Evolutionary conservation across 2,797 vertebrate species (phyloP).

Genomic region (Etheostoma perlongum): DNA sequence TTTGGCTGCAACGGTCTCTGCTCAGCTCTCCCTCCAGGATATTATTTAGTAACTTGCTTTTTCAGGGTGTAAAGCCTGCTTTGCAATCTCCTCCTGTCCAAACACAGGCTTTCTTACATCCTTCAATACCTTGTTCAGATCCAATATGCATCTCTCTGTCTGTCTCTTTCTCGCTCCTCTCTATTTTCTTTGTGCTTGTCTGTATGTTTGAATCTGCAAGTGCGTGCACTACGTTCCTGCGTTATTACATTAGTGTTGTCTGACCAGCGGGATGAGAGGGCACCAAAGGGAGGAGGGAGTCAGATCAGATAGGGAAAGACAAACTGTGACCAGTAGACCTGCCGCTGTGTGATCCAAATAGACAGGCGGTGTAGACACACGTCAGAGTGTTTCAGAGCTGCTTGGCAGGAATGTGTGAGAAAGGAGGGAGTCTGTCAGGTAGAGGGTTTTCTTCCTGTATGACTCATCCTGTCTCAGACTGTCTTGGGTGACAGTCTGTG

Average conservation of each 20-base stretch:
- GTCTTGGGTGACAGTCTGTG: constrained; percentile 39
- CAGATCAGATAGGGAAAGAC: constrained; percentile 51
- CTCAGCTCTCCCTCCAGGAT: constrained; percentile 45
- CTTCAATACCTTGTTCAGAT: constrained; percentile 37
- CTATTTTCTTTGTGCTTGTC: constrained; percentile 31
- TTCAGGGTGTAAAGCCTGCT: constrained; percentile 53
- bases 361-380: constrained; percentile 45
- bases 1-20: constrained; percentile 35
- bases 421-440: constrained; percentile 52
- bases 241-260: constrained; percentile 28
- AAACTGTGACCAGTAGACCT: constrained; percentile 54
- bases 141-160: constrained; percentile 25
- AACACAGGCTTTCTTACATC: constrained; percentile 41
- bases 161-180: constrained; percentile 17
- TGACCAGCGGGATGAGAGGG: constrained; percentile 15
- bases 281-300: neutral
- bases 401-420: constrained; percentile 40
- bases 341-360: constrained; percentile 53
- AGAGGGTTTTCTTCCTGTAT: constrained; percentile 49
- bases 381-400: constrained; percentile 53
- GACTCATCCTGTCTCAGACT: constrained; percentile 47
- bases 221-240: constrained; percentile 30
- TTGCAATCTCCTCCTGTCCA: constrained; percentile 53
- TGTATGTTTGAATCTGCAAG: constrained; percentile 42
- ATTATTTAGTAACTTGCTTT: constrained; percentile 49